Percentiles rank a stretch among this genome's conserved stretches.
Evolutionary conservation across 2,113 vertebrate genomes (phyloP).

Genomic region (Sander vitreus): DNA sequence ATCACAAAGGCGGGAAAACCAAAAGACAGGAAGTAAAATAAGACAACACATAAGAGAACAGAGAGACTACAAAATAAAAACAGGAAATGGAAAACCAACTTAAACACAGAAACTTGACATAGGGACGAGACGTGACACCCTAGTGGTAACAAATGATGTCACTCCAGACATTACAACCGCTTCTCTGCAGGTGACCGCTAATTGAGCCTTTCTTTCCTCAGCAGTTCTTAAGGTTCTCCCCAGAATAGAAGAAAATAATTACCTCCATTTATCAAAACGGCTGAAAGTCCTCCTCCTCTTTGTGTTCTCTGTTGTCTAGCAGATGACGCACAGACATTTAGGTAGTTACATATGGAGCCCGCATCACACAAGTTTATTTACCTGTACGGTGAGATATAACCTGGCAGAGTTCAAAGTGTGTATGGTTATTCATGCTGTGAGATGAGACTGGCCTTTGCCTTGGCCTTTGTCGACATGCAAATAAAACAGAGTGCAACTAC

Average conservation of each 20-base stretch:
- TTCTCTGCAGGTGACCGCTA: conserved; percentile 10
- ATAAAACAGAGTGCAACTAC: conserved; percentile 14
- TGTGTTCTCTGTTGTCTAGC: conserved; percentile 24
- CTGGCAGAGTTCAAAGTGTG: neutral
- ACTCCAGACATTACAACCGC: neutral
- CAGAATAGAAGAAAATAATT: conserved; percentile 53
- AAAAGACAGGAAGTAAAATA: no score
- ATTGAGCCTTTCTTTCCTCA: neutral
- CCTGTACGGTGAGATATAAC: neutral
- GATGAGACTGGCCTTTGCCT: neutral
- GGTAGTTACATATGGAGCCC: neutral
- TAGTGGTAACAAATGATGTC: conserved; percentile 24
- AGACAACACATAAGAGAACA: no score
- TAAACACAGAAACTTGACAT: no score
- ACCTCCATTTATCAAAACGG: conserved; percentile 46
- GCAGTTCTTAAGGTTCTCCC: conserved; percentile 32
- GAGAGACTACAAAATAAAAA: no score
- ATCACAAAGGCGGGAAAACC: no score
- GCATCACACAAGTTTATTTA: neutral
- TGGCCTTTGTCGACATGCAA: conserved; percentile 3
- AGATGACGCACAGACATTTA: conserved; percentile 23
- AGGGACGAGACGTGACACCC: no score
- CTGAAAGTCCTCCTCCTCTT: conserved; percentile 2
- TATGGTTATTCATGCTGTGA: neutral
- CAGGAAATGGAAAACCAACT: no score